Conservation (phyloP, 1,140 invertebrate genomes). For the Drosophila athabasca region DNA sequence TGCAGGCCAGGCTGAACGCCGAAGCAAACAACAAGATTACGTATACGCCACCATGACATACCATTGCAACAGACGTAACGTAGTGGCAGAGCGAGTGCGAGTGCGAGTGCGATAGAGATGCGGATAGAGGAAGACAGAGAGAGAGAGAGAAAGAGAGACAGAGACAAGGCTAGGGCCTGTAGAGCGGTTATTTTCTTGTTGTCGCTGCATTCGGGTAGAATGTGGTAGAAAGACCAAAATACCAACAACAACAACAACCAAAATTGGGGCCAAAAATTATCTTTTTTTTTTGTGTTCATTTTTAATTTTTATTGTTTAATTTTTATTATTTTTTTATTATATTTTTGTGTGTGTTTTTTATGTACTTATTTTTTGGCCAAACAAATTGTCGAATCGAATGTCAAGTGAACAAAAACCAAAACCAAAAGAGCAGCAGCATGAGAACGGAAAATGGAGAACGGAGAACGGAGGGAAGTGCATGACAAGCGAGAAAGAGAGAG, state of each 20-base stretch:
- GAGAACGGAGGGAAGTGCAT: constrained; percentile 25
- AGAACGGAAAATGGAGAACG: too few relatives aligned
- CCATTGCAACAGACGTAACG: constrained; percentile 57
- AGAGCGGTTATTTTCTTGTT: constrained; percentile 7
- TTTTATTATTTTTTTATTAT: not conserved
- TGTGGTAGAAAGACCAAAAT: constrained; percentile 32
- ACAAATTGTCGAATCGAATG: constrained; percentile 52
- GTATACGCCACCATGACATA: constrained; percentile 75
- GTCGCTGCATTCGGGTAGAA: constrained; percentile 43
- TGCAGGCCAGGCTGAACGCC: constrained; percentile 47
- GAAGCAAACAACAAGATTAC: constrained; percentile 69
- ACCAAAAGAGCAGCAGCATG: not conserved
- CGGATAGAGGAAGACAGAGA: not conserved
- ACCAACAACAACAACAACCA: not conserved
- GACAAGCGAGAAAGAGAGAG: constrained; percentile 21
- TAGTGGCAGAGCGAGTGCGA: constrained; percentile 9
- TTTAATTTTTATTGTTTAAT: not conserved
- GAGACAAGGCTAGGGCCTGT: constrained; percentile 7
- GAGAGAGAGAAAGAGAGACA: not conserved
- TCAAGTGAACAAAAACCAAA: constrained; percentile 52
- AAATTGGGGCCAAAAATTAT: constrained; percentile 44
- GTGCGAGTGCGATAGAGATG: not conserved
- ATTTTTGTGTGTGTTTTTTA: not conserved
- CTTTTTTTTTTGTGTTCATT: constrained; percentile 9
- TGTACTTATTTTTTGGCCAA: constrained; percentile 19